A percentile compares a stretch with the other conserved stretches of the same genome.
These are phyloP conservation scores for Bombus waltoni DNA, from an alignment of 1,140 invertebrate species.

Conservation along the genomic window DNA sequence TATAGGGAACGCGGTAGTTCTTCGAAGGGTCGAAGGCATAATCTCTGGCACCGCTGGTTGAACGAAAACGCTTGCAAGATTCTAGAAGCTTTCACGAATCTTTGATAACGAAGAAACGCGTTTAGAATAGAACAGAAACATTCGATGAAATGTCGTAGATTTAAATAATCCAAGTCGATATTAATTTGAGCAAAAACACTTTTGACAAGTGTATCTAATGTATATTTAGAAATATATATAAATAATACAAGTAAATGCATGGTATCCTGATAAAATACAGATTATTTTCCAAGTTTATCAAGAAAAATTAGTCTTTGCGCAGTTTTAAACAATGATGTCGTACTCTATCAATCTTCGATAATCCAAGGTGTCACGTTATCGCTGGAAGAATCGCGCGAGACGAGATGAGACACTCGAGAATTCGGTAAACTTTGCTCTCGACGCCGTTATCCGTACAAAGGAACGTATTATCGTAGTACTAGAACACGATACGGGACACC, in stretches of 20 bases:
- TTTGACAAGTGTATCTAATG: too few relatives aligned
- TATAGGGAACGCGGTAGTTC: conserved; percentile 40
- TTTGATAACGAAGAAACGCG: too few relatives aligned
- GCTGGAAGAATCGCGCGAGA: conserved; percentile 43
- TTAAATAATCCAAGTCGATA: too few relatives aligned
- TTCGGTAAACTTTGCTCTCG: conserved; percentile 65
- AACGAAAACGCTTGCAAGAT: too few relatives aligned
- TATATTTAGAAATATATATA: too few relatives aligned
- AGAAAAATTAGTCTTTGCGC: not conserved
- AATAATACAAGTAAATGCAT: not conserved
- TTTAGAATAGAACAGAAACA: too few relatives aligned
- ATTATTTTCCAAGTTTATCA: too few relatives aligned
- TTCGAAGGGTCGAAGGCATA: conserved; percentile 1
- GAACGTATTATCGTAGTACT: conserved; percentile 69
- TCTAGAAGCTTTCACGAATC: too few relatives aligned
- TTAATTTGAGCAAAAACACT: too few relatives aligned
- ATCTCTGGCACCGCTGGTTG: too few relatives aligned
- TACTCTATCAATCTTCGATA: conserved; percentile 34
- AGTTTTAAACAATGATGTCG: conserved; percentile 15
- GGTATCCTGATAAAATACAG: too few relatives aligned
- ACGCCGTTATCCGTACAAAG: conserved; percentile 62
- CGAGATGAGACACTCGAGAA: conserved; percentile 37
- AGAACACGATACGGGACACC: conserved; percentile 69
- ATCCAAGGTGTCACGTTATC: conserved; percentile 41
- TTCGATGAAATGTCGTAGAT: too few relatives aligned